phyloP scores from a whole-genome alignment of 2,113 vertebrate species.

The Charadrius vociferus region DNA sequence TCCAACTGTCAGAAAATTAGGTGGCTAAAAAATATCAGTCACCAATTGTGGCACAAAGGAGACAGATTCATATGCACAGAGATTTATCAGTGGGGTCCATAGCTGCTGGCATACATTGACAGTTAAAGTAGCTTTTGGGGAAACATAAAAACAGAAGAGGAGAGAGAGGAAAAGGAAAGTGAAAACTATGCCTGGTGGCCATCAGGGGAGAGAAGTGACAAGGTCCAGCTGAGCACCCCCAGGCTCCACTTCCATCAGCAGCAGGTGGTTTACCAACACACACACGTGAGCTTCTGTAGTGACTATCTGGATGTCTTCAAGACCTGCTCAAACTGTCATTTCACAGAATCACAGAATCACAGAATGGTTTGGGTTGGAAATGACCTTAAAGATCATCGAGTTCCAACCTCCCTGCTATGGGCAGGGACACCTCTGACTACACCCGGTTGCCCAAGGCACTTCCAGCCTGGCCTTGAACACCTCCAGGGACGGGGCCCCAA shows the following conservation, averaged over 20 bases:
- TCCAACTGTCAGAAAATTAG: constrained; percentile 21
- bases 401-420: too few species aligned
- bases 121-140: background rate
- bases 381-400: too few species aligned
- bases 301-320: background rate
- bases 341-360: too few species aligned
- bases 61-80: background rate
- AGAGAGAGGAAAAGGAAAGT: background rate
- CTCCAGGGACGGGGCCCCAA: too few species aligned
- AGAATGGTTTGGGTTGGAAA: too few species aligned
- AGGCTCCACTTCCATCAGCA: background rate
- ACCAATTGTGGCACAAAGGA: background rate
- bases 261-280: background rate
- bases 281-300: rapidly evolving
- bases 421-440: too few species aligned
- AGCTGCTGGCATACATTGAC: background rate
- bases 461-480: too few species aligned
- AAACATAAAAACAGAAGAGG: background rate
- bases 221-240: background rate
- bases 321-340: background rate
- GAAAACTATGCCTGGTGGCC: background rate
- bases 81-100: background rate
- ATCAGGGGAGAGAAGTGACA: background rate
- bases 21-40: background rate
- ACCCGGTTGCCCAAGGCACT: too few species aligned